Base-by-base conservation (phyloP, 2,888 invertebrate species). In the Lucinisca nassula region DNA sequence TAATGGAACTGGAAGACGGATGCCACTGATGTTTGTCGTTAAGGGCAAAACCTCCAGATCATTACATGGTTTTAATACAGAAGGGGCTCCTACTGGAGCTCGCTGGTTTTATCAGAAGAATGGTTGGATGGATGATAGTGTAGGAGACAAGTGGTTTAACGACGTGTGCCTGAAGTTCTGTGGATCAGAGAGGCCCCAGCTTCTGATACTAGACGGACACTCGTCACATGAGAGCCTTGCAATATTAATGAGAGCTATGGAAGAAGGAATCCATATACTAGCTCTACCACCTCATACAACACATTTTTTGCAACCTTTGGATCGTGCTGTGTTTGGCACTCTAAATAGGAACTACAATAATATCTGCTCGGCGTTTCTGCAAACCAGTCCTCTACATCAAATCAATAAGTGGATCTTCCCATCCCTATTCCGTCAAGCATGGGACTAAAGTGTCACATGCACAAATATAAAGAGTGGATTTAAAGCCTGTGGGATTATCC, bases 211-310 rank as follows among this genome's bases (percentile, higher is more conserved):
- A 1, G 83, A 87, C 74, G 82, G 82, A 17, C 91, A 92, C 70
- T 75, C 83, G 17, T 88, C 87, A 24, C 92, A 93, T 67, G 91
- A 92, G 70, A 86, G 85, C 12, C 78, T 92, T 10, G 90, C 74
- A 0, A 77, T 92, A 35, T 55, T 93, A 1, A 82, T 86, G 72
- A 38, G 78, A 30, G 92, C 93, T 8, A 87, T 78, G 35, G 78
- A 87, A 35, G 79, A 92, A 40, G 75, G 80, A 49, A 85, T 85
- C 4, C 73, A 75, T 30, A 75, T 90, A 14, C 72, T 90, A 10
- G 77, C 86, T 24, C 61, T 92, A 21, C 89, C 90, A n/a, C 88
- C 88, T 10, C 89, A 92, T 61, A 80, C 79, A 1, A 89, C 90
- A 0, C 87, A 88, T 58, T 45, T 24, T n/a, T 70, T 91, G 10